A percentile compares a stretch with the other conserved stretches of the same genome.
phyloP scores from a whole-genome alignment of 2,888 invertebrate species.

The Heteromyza rotundicornis region DNA sequence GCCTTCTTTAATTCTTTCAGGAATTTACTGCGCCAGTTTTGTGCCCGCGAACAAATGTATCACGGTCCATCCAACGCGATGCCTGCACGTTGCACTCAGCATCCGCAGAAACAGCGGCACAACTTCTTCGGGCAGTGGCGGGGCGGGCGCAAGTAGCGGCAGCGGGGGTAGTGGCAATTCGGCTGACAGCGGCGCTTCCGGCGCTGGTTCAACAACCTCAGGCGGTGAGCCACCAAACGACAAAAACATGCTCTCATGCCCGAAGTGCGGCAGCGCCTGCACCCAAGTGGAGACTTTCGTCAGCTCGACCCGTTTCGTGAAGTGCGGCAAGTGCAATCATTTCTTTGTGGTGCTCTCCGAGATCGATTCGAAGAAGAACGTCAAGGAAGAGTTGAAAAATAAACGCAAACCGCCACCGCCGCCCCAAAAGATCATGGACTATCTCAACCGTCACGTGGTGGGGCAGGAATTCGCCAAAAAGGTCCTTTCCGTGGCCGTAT shows the following conservation, averaged over 20 bases:
- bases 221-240: constrained; percentile 65
- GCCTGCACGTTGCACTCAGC: constrained; percentile 23
- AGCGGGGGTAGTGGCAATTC: no score
- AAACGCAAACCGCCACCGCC: constrained; percentile 89
- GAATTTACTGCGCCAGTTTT: background rate
- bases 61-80: constrained; percentile 31
- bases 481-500: constrained; percentile 96
- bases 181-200: constrained; percentile 24
- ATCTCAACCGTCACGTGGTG: constrained; percentile 94
- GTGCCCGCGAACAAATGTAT: background rate
- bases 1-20: background rate
- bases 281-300: constrained; percentile 97
- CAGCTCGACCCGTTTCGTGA: constrained; percentile 95
- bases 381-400: constrained; percentile 76
- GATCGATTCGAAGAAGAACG: constrained; percentile 85
- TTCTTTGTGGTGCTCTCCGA: constrained; percentile 96
- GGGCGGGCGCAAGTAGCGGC: constrained; percentile 24
- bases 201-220: constrained; percentile 31
- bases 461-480: constrained; percentile 98
- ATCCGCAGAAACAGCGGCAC: constrained; percentile 1
- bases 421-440: constrained; percentile 96
- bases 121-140: constrained; percentile 18
- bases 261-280: constrained; percentile 97
- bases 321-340: constrained; percentile 97
- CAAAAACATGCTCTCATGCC: constrained; percentile 84